phyloP scores from a whole-genome alignment of 2,113 vertebrate species.

The Ptilonorhynchus violaceus region DNA sequence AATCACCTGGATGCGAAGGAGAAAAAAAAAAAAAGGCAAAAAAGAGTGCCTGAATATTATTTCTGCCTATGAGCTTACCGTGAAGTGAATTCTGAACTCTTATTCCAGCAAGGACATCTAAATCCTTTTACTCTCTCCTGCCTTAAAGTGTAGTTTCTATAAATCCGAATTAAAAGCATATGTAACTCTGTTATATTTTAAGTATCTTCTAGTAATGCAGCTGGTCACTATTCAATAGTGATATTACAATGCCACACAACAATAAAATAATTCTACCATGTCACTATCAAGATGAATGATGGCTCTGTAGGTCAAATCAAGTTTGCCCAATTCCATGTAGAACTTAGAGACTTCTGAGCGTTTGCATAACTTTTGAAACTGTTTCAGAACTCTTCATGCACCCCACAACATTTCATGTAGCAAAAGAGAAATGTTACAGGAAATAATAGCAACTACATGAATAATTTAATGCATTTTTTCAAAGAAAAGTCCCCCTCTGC shows the following conservation, averaged over 20 bases:
- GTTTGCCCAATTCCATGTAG: not conserved
- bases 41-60: fast-evolving
- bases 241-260: not conserved
- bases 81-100: not conserved
- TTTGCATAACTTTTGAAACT: not conserved
- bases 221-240: not conserved
- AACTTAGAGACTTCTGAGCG: not conserved
- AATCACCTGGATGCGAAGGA: not conserved
- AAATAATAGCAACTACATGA: not conserved
- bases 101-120: not conserved
- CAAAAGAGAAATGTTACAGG: not conserved
- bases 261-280: not conserved
- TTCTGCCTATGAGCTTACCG: not conserved
- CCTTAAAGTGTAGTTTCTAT: not conserved
- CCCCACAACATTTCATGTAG: not conserved
- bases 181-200: not conserved
- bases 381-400: not conserved
- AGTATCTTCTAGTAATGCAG: not conserved
- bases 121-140: not conserved
- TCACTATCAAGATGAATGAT: not conserved
- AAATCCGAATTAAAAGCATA: not conserved
- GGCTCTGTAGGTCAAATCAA: not conserved
- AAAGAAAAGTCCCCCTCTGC: not conserved
- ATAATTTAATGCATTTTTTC: not conserved
- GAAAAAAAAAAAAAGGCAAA: too few relatives aligned